Evolutionary conservation across 2,113 vertebrate genomes (phyloP).

Genomic region (Micromys minutus): DNA sequence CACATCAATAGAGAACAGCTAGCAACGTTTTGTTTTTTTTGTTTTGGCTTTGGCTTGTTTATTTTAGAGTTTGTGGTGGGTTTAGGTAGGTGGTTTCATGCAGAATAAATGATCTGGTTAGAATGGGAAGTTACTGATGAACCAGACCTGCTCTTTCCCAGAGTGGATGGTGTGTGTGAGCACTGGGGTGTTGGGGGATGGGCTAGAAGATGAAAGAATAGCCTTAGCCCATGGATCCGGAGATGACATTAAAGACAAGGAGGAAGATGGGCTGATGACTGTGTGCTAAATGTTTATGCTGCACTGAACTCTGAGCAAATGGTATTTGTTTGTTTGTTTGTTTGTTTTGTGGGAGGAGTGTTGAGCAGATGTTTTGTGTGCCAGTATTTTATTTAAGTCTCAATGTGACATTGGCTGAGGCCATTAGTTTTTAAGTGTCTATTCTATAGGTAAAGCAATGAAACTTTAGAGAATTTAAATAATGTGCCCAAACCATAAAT

Average conservation of each 20-base stretch:
- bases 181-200: conserved; percentile 10
- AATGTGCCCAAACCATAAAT: not conserved
- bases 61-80: not conserved
- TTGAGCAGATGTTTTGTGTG: not conserved
- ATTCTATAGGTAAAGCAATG: not conserved
- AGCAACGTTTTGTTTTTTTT: conserved; percentile 26
- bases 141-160: conserved; percentile 44
- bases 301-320: not conserved
- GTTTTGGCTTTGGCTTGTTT: too few species aligned
- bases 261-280: not conserved
- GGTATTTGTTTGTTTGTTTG: too few species aligned
- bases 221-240: not conserved
- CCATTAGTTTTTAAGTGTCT: not conserved
- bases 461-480: not conserved
- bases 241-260: not conserved
- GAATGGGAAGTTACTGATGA: conserved; percentile 65
- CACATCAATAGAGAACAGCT: conserved; percentile 78
- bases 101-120: conserved; percentile 57
- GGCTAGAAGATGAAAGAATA: conserved; percentile 1
- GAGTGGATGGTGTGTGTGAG: conserved; percentile 51
- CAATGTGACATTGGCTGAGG: not conserved
- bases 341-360: too few species aligned
- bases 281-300: not conserved
- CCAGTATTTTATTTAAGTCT: not conserved
- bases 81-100: conserved; percentile 25